These are phyloP conservation scores for Mesocricetus auratus DNA, from an alignment of 2,113 vertebrate species.

Conservation along the genomic window DNA sequence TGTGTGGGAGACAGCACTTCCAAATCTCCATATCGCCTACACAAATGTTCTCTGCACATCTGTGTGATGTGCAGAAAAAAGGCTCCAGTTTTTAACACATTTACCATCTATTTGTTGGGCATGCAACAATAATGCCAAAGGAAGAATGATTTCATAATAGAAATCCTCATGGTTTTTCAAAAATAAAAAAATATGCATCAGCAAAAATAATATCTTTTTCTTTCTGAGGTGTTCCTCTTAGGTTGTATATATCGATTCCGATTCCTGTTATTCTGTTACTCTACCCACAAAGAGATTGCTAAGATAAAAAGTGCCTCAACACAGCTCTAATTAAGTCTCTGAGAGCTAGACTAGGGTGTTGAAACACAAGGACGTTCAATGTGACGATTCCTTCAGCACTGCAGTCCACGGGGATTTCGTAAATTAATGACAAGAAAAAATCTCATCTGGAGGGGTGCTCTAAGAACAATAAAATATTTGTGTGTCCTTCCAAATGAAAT, in stretches of 20 bases:
- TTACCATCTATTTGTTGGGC: constrained; percentile 71
- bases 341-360: constrained; percentile 6
- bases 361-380: constrained; percentile 59
- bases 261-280: constrained; percentile 73
- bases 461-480: constrained; percentile 30
- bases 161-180: constrained; percentile 75
- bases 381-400: constrained; percentile 16
- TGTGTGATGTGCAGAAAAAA: constrained; percentile 54
- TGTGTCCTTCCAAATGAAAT: constrained; percentile 29
- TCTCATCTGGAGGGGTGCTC: not conserved
- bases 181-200: constrained; percentile 69
- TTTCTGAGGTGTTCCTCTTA: constrained; percentile 69
- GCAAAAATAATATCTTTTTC: constrained; percentile 75
- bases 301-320: constrained; percentile 67
- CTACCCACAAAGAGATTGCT: constrained; percentile 76
- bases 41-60: constrained; percentile 75
- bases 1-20: constrained; percentile 75
- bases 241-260: constrained; percentile 64
- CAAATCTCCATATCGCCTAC: constrained; percentile 81
- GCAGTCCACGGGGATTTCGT: not conserved
- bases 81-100: constrained; percentile 59
- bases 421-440: constrained; percentile 49
- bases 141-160: constrained; percentile 67
- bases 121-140: constrained; percentile 40
- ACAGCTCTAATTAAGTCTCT: constrained; percentile 77